These are phyloP conservation scores for Falco columbarius DNA, from an alignment of 2,797 vertebrate species.

Conservation along the genomic window DNA sequence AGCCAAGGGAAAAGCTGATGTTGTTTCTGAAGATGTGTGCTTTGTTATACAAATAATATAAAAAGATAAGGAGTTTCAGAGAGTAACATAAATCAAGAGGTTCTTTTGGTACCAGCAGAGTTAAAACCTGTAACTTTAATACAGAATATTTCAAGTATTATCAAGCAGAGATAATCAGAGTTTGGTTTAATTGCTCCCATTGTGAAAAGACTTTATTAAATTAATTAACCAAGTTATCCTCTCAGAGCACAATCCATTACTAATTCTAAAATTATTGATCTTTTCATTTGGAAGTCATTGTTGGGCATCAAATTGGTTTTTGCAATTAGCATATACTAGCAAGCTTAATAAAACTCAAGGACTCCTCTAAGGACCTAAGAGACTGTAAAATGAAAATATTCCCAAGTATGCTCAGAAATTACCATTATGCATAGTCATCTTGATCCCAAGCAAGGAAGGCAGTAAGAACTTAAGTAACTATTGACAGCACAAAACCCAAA, in stretches of 20 bases:
- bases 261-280: slow-evolving; percentile 50
- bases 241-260: neutral
- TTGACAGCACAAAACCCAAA: neutral
- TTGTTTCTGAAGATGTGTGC: neutral
- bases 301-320: neutral
- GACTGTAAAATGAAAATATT: neutral
- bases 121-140: neutral
- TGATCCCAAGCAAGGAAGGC: neutral
- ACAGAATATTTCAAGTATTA: neutral
- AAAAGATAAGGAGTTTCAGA: neutral
- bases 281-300: slow-evolving; percentile 1
- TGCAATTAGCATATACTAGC: neutral
- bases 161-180: neutral
- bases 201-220: slow-evolving; percentile 46
- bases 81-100: neutral
- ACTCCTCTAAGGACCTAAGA: neutral
- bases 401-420: neutral
- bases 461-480: neutral
- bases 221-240: slow-evolving; percentile 43
- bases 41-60: neutral
- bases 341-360: slow-evolving; percentile 30
- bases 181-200: slow-evolving; percentile 18
- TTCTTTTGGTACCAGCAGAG: neutral
- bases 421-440: neutral
- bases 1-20: neutral